Evolutionary conservation across 2,797 vertebrate genomes (phyloP).

Genomic region (Rhabdomys pumilio): DNA sequence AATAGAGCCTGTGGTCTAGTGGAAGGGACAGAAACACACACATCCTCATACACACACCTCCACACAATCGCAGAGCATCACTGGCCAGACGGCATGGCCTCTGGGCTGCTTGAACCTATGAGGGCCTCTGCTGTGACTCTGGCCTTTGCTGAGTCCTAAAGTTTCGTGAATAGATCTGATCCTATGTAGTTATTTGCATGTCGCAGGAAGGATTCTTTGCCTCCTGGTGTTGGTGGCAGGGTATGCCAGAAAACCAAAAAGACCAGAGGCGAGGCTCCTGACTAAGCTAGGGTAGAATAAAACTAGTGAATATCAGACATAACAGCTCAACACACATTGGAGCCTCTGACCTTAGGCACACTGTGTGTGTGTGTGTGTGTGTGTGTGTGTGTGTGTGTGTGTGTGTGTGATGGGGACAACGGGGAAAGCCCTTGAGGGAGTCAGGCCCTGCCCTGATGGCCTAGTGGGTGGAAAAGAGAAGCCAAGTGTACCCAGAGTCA

Average conservation of each 20-base stretch:
- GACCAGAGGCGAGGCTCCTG: background rate
- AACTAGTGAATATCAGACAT: background rate
- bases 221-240: background rate
- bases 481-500: background rate
- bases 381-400: too few species aligned
- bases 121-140: conserved; percentile 35
- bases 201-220: background rate
- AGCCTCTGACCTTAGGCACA: background rate
- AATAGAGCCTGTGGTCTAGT: background rate
- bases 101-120: background rate
- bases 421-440: background rate
- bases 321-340: background rate
- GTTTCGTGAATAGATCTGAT: conserved; percentile 49
- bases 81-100: background rate
- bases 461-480: background rate
- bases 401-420: too few species aligned
- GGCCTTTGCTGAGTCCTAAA: conserved; percentile 6
- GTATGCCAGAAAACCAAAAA: background rate
- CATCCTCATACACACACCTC: background rate
- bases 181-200: conserved; percentile 35
- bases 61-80: background rate
- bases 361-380: background rate
- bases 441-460: background rate
- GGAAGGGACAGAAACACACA: background rate
- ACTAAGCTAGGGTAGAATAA: background rate